A percentile compares a stretch with the other conserved stretches of the same genome.
These are phyloP conservation scores for Catotricha subobsoleta DNA, from an alignment of 2,888 invertebrate genomes.

Conservation along the genomic window DNA sequence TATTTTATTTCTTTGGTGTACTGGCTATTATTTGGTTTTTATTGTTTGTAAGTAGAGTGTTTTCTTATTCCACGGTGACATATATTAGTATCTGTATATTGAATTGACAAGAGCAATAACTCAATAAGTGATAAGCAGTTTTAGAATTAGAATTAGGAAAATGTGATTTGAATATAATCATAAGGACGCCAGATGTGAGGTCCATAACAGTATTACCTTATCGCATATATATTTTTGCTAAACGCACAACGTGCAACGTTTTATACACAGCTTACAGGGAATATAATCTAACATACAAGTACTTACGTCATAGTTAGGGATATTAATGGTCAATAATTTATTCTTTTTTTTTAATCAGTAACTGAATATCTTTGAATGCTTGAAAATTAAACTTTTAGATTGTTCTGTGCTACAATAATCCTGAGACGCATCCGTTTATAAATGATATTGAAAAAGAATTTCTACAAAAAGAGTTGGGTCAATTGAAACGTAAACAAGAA, in stretches of 20 bases:
- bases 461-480: constrained; percentile 38
- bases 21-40: constrained; percentile 56
- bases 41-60: constrained; percentile 43
- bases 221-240: no score
- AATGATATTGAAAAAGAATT: constrained; percentile 43
- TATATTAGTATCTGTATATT: no score
- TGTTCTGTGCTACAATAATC: constrained; percentile 37
- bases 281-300: no score
- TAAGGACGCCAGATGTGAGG: background rate
- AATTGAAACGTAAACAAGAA: constrained; percentile 26
- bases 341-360: background rate
- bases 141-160: no score
- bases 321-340: background rate
- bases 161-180: no score
- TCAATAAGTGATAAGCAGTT: no score
- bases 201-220: background rate
- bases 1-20: constrained; percentile 67
- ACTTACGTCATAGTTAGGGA: no score
- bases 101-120: no score
- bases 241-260: no score
- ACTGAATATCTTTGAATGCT: no score
- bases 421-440: constrained; percentile 47
- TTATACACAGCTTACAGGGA: no score
- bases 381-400: constrained; percentile 27
- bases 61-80: no score